Conservation (phyloP, 2,797 vertebrate genomes). For the Esox masquinongy region DNA sequence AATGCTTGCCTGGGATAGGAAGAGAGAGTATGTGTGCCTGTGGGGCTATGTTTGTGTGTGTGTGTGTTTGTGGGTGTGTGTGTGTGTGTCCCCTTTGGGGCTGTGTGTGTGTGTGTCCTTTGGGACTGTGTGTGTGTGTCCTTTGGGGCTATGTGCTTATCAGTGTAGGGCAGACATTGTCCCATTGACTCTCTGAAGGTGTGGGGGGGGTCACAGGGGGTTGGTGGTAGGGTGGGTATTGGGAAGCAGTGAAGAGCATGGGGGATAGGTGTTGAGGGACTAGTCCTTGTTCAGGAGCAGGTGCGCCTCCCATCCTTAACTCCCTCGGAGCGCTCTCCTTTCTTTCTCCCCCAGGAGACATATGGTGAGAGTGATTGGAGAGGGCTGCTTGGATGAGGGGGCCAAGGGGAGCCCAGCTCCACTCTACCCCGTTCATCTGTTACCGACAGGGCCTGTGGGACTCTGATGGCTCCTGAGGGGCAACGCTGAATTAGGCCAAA, state of each 20-base stretch:
- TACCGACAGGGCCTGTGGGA: constrained; percentile 66
- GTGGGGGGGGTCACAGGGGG: constrained; percentile 10
- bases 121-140: not conserved
- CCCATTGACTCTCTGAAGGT: constrained; percentile 53
- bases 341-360: constrained; percentile 64
- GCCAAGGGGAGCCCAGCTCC: constrained; percentile 55
- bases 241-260: constrained; percentile 41
- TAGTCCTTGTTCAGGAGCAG: constrained; percentile 63
- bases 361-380: constrained; percentile 72
- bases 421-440: constrained; percentile 69
- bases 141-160: constrained; percentile 64
- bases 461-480: constrained; percentile 50
- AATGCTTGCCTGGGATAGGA: constrained; percentile 36
- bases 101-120: not conserved
- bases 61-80: not conserved
- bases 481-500: constrained; percentile 52
- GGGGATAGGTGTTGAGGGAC: constrained; percentile 67
- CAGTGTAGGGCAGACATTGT: constrained; percentile 63
- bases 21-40: constrained; percentile 3
- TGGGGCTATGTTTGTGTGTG: not conserved
- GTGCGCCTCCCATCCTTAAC: constrained; percentile 42
- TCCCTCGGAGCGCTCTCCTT: constrained; percentile 26
- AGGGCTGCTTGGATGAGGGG: constrained; percentile 33
- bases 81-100: not conserved
- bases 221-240: constrained; percentile 25